A percentile compares a stretch with the other conserved stretches of the same genome.
Conservation (phyloP, 2,888 invertebrate species). For the Pristionchus mayeri region DNA sequence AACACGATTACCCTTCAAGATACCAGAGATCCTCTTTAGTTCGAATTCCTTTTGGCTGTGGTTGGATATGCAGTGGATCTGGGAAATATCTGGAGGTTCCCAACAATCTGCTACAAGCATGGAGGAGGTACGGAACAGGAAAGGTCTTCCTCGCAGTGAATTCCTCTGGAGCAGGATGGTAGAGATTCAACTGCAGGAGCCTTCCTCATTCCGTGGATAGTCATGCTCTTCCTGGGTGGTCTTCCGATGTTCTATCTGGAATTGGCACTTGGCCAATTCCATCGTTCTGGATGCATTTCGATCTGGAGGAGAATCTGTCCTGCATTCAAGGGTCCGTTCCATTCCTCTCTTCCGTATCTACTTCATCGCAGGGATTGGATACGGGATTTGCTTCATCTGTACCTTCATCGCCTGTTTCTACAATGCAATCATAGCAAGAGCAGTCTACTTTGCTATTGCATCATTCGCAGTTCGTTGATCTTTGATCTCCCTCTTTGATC, state of each 20-base stretch:
- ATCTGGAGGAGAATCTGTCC: slow-evolving; percentile 95
- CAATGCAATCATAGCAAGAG: slow-evolving; percentile 97
- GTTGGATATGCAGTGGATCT: slow-evolving; percentile 74
- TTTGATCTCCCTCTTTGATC: not conserved
- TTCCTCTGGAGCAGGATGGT: too few relatives aligned
- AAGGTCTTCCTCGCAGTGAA: not conserved
- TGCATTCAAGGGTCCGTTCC: slow-evolving; percentile 86
- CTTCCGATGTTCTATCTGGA: slow-evolving; percentile 96
- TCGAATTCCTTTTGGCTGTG: slow-evolving; percentile 74
- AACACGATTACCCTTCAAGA: not conserved
- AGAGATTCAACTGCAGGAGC: slow-evolving; percentile 81
- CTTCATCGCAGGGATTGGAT: slow-evolving; percentile 86
- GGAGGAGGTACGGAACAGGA: slow-evolving; percentile 65
- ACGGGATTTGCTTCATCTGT: slow-evolving; percentile 95
- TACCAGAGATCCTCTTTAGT: slow-evolving; percentile 51
- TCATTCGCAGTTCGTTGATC: slow-evolving; percentile 78
- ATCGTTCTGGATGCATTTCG: slow-evolving; percentile 91
- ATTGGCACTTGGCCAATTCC: slow-evolving; percentile 92
- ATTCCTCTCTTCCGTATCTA: not conserved
- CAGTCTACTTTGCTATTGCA: slow-evolving; percentile 90
- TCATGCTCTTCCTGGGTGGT: slow-evolving; percentile 93
- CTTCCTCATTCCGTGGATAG: slow-evolving; percentile 89
- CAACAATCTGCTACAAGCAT: slow-evolving; percentile 73
- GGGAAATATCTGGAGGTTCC: slow-evolving; percentile 74
- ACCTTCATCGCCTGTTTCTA: slow-evolving; percentile 95